Evolutionary conservation across 2,888 invertebrate species (phyloP), one percentile per base, ranked within the genome.

Genomic region (Helicoverpa assulta): DNA sequence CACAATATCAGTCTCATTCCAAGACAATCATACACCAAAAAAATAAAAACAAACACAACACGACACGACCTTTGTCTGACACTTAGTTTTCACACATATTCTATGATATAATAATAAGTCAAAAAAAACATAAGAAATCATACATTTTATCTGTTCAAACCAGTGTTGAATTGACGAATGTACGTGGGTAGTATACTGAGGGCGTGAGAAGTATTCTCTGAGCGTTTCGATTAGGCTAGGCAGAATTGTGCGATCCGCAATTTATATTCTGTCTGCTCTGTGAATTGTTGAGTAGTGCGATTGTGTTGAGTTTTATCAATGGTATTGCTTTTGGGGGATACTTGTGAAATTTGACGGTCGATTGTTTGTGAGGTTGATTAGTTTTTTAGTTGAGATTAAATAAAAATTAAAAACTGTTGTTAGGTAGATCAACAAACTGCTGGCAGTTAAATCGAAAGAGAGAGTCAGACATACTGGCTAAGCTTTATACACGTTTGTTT

Each of bases 131-230:
- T 75, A 81, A 67, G 65, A 67, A 78, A 80, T 85, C 76, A 82
- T 80, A 81, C 77, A 55, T 76, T 78, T 82, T 78, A 81, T 77
- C 74, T 62, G 77, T 69, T 83, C 73, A 74, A 79, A 85, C 77
- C 82, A 81, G 82, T 84, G 84, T 84, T 79, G 84, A 84, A 82
- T 83, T 84, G 85, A 77, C 67, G 71, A 69, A 76, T 56, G 70
- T 62, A 85, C 84, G 84, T 84, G 84, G 71, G 56, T 1, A 21
- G 52, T 67, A 76, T 82, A 56, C 26, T 52, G 71, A 74, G 54
- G 29, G 7, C 51, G 52, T 50, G 72, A 69, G 64, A 73, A 78
- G 64, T 81, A 81, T 79, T 81, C 78, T 63, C 58, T 0, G 37
- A 59, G 72, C 78, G 69, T 81, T 67, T 73, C 73, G 81, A 79